phyloP scores from a whole-genome alignment of 2,113 vertebrate species.

The Noctilio leporinus region DNA sequence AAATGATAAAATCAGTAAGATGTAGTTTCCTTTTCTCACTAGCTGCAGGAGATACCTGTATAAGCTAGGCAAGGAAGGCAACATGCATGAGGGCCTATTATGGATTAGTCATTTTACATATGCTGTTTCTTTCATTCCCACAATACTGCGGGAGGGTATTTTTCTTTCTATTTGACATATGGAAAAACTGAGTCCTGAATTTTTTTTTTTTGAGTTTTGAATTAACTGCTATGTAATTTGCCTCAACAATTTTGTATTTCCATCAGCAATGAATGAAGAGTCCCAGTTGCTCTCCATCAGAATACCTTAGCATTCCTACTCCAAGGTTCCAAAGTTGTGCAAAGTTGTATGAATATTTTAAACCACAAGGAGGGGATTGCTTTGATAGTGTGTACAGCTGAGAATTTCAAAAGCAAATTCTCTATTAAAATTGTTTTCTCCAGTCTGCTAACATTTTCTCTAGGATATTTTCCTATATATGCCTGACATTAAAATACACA shows the following conservation, averaged over 20 bases:
- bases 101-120: background rate
- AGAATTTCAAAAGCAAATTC: background rate
- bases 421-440: background rate
- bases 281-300: background rate
- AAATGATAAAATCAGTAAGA: background rate
- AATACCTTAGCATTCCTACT: background rate
- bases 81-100: background rate
- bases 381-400: background rate
- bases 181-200: background rate
- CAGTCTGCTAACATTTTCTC: background rate
- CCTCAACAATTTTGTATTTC: background rate
- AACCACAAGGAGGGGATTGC: background rate
- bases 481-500: background rate
- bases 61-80: background rate
- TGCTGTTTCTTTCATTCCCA: slow-evolving; percentile 20
- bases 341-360: background rate
- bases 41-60: background rate
- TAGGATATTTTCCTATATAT: background rate
- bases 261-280: background rate
- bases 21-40: background rate
- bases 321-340: background rate
- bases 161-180: background rate
- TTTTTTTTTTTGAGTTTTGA: too few species aligned
- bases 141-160: background rate
- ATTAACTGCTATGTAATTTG: background rate